Base-by-base conservation (phyloP, 2,888 invertebrate genomes). In the Mythimna impura region DNA sequence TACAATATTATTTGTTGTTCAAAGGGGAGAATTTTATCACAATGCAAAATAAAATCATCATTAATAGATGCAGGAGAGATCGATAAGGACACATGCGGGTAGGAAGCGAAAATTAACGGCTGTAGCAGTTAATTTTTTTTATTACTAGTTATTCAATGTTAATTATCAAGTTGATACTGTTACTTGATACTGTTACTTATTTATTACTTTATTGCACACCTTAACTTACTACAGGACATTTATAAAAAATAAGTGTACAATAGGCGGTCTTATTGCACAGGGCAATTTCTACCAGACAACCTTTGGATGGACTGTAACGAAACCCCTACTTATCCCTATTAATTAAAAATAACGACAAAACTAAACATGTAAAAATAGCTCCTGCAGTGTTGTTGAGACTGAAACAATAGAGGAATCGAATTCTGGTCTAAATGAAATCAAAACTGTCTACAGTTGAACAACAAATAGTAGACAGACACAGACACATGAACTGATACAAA, bases 81-180 rank as follows among this genome's bases (percentile, higher is more conserved):
- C 93, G 93, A 94, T 93, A 89, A 78, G 80, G 73, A 80, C 71
- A 66, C 83, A 94, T 94, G 94, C 94, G 94, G 94, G 94, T 86
- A 75, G 65, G 63, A 78, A 86, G 84, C 86, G 76, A 89, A 88
- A 87, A 84, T 86, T 87, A 82, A 87, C 81, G 78, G 75, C 76
- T 76, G 40, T 66, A 81, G 84, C 82, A 68, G 76, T 86, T 80
- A 12, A 17, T 61, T 71, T 73, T n/a, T 80, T 78, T 73, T 65
- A 64, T 60, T 78, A 36, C 12, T 60, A 36, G 22, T 61, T 7
- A 66, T 62, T 71, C 30, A 63, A 74, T 20, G 20, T 63, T 40
- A 22, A 76, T 75, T 71, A 22, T n/a, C 10, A 58, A 36, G 10
- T 57, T 34, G 4, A n/a, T 40, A 36, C 8, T 64, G 14, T 52